Percentiles rank a stretch among this genome's conserved stretches.
Conservation (phyloP, 1,140 invertebrate species). For the Belonocnema kinseyi region DNA sequence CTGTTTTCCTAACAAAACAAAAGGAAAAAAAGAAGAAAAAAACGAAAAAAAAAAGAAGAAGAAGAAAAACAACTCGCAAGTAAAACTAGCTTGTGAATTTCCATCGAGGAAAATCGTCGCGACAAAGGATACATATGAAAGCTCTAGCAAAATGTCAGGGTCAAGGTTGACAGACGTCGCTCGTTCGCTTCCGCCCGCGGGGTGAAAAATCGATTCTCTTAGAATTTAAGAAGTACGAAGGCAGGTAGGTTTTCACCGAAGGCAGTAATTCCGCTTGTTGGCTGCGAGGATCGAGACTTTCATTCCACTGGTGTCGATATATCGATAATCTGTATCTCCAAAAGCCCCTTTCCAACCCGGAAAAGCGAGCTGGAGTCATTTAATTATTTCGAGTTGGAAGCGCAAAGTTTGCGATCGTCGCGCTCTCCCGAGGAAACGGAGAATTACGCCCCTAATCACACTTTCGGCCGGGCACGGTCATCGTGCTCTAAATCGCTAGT, state of each 20-base stretch:
- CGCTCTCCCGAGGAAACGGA: conserved; percentile 56
- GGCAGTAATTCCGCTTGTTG: background rate
- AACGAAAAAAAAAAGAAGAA: too few species aligned
- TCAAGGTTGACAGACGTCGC: conserved; percentile 18
- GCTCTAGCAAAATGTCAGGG: background rate
- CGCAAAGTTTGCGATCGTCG: conserved; percentile 44
- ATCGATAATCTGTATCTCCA: background rate
- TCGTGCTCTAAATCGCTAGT: conserved; percentile 46
- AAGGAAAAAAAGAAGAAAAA: background rate
- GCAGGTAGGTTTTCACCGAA: conserved; percentile 12
- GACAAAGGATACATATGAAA: conserved; percentile 16
- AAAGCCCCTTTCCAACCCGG: background rate
- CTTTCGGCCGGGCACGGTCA: conserved; percentile 38
- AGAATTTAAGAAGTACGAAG: conserved; percentile 11
- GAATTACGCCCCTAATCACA: conserved; percentile 44
- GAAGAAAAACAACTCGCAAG: background rate
- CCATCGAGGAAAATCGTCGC: background rate
- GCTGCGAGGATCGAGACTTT: background rate
- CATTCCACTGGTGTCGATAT: background rate
- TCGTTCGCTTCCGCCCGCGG: conserved; percentile 8
- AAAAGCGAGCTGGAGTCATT: too few species aligned
- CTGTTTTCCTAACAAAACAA: background rate
- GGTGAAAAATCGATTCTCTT: conserved; percentile 13
- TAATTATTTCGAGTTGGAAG: background rate
- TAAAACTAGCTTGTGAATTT: background rate